phyloP scores from a whole-genome alignment of 30 jellyfish, hydroid and myxozoan species.

The Rhopilema esculentum region DNA sequence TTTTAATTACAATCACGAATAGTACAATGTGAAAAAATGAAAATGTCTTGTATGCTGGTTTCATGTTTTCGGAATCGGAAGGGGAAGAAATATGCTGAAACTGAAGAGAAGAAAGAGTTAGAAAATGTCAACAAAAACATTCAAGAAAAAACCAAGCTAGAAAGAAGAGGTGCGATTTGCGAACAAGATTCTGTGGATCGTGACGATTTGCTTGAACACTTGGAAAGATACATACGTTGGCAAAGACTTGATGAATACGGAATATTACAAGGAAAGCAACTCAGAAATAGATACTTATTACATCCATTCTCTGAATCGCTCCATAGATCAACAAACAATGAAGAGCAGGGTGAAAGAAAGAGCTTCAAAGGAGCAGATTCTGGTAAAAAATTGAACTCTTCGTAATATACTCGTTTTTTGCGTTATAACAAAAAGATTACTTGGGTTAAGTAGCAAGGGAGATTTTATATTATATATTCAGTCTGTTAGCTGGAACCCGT shows the following conservation, averaged over 20 bases:
- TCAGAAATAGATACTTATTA: not conserved
- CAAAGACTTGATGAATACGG: conserved; percentile 41
- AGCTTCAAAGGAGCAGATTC: too few relatives aligned
- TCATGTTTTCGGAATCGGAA: not conserved
- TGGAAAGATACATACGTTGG: conserved; percentile 27
- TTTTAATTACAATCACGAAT: too few relatives aligned
- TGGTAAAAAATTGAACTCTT: too few relatives aligned
- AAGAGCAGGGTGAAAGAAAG: too few relatives aligned
- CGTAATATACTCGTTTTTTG: too few relatives aligned
- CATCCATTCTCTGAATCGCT: not conserved
- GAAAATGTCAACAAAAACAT: not conserved
- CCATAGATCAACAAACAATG: not conserved
- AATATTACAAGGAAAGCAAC: not conserved
- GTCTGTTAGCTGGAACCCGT: too few relatives aligned
- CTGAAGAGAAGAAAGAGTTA: not conserved
- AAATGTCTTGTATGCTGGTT: not conserved
- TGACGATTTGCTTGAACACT: not conserved
- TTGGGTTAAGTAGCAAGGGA: too few relatives aligned
- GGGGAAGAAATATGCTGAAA: not conserved
- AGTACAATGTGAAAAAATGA: not conserved
- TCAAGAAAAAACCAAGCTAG: not conserved
- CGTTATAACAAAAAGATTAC: too few relatives aligned
- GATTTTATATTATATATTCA: too few relatives aligned
- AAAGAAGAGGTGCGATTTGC: conserved; percentile 49
- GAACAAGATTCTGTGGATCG: conserved; percentile 29